These are phyloP conservation scores for Bubalus kerabau DNA, from an alignment of 2,113 vertebrate genomes.

Conservation along the genomic window DNA sequence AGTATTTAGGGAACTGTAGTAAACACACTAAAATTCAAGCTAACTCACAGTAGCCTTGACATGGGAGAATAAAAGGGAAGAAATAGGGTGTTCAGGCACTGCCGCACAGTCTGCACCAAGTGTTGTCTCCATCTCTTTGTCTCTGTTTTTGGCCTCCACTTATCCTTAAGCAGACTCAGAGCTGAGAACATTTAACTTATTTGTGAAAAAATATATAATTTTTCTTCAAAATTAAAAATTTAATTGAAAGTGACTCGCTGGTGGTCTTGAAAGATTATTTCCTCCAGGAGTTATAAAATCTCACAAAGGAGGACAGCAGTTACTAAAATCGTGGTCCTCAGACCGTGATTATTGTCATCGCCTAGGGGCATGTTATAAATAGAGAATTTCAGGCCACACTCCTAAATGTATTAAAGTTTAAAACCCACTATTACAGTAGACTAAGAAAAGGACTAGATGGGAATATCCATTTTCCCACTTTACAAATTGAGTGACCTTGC, in stretches of 20 bases:
- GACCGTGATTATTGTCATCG: neutral
- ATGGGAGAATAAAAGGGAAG: neutral
- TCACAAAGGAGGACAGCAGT: neutral
- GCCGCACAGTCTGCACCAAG: neutral
- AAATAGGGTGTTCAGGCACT: neutral
- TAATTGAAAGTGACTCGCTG: neutral
- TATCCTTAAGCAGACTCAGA: neutral
- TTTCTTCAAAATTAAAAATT: neutral
- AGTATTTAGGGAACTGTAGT: neutral
- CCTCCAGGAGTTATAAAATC: neutral
- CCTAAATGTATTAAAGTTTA: neutral
- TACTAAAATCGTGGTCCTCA: neutral
- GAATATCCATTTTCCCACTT: neutral
- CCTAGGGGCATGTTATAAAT: neutral
- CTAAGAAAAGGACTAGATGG: neutral
- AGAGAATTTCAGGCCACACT: neutral
- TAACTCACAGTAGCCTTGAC: neutral
- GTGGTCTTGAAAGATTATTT: neutral
- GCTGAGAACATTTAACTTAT: neutral
- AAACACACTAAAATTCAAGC: neutral
- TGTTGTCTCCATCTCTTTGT: neutral
- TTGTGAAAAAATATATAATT: neutral
- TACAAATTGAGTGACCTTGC: neutral
- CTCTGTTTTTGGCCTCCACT: neutral
- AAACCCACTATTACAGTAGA: neutral